These are phyloP conservation scores for Kryptopterus vitreolus DNA, from an alignment of 2,797 vertebrate species.

Conservation along the genomic window DNA sequence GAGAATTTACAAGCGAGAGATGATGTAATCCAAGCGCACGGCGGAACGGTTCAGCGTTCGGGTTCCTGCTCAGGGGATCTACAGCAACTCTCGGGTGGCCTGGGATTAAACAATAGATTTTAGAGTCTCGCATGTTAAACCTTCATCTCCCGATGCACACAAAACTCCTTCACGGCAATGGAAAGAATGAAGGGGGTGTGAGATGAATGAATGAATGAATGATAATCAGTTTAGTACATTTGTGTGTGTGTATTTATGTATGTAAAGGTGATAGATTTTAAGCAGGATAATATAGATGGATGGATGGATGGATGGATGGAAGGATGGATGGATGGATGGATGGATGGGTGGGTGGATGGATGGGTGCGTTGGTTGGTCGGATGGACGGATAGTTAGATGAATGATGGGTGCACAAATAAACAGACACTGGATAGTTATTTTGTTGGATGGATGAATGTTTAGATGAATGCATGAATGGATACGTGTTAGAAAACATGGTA, in stretches of 20 bases:
- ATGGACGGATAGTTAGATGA: neutral
- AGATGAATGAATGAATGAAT: neutral
- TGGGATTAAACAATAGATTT: constrained; percentile 5
- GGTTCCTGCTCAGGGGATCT: neutral
- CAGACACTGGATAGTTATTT: too few species aligned
- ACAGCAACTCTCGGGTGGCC: neutral
- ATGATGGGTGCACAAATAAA: too few species aligned
- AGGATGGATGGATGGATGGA: neutral
- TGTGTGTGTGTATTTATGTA: neutral
- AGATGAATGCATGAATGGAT: neutral
- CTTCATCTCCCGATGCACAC: neutral
- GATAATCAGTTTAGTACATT: neutral
- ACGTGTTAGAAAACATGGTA: too few species aligned
- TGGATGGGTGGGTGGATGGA: neutral
- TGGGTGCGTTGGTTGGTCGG: neutral
- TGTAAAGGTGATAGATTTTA: neutral
- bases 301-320: neutral
- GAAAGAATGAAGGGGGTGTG: neutral
- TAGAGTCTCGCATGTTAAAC: neutral
- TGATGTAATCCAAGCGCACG: neutral
- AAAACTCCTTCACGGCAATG: neutral
- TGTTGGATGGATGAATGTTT: too few species aligned
- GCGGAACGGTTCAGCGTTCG: neutral
- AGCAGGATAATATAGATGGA: neutral
- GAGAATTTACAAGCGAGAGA: constrained; percentile 14